Base-by-base conservation (phyloP, 2,113 vertebrate species). In the Megalops atlanticus region DNA sequence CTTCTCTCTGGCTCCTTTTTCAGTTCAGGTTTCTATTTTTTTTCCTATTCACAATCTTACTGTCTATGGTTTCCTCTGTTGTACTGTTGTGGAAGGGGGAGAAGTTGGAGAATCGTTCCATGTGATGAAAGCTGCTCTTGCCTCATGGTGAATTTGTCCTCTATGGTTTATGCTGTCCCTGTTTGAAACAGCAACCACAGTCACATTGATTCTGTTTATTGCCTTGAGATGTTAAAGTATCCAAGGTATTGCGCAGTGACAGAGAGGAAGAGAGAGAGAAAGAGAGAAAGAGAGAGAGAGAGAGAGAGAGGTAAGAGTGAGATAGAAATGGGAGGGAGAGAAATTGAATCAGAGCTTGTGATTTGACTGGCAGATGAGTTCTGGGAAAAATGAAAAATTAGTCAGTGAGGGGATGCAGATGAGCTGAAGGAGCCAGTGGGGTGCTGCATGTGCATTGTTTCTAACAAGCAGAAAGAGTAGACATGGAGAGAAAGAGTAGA, bases 1-100 rank as follows among this genome's bases (percentile, higher is more conserved):
- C 21, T 81, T 81, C 76, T 76, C 16, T 75, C 74, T 75, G 69
- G 76, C 6, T 74, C 11, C 76, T 11, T 74, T 40, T 47, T 80
- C 74, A 68, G 45, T 39, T 41, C 31, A 43, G 21, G 52, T n/a
- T n/a, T 45, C 14, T 45, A 45, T 45, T 45, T 45, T 45, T n/a
- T n/a, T 58, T 58, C n/a, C n/a, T 58, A n/a, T 4, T n/a, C 3
- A 5, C 21, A 58, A n/a, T 45, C 27, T 64, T 31, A 15, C 31
- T 27, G 39, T 69, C 58, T 40, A 38, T 69, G 74, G n/a, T 58
- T 40, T 27, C 38, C 39, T 14, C n/a, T 11, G 16, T 40, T 16
- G 77, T 68, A 12, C 77, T 43, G 24, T 35, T 40, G 52, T 64
- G 21, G 54, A 78, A 27, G 58, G n/a, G 47, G 76, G 21, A 21